Conservation (phyloP, 1,140 invertebrate species). For the Megathymus violae region DNA sequence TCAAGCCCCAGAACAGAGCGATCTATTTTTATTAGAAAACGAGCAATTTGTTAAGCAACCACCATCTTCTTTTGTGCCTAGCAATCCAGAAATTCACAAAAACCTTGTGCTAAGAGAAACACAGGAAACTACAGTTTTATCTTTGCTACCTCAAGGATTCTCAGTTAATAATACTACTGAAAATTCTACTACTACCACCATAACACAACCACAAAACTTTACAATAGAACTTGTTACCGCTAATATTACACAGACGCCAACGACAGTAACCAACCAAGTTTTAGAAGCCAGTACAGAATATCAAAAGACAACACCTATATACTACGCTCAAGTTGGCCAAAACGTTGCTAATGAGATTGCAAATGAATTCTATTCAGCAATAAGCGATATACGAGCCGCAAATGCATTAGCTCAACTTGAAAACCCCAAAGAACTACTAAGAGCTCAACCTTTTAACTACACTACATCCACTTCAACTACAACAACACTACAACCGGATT, state of each 20-base stretch:
- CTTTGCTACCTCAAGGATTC: slow-evolving; percentile 62
- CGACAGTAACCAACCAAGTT: slow-evolving; percentile 56
- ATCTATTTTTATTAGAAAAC: slow-evolving; percentile 58
- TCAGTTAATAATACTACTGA: slow-evolving; percentile 58
- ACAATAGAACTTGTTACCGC: slow-evolving; percentile 48
- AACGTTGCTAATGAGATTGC: slow-evolving; percentile 59
- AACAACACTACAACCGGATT: slow-evolving; percentile 53
- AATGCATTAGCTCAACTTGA: slow-evolving; percentile 55
- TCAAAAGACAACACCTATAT: slow-evolving; percentile 63
- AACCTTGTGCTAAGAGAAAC: slow-evolving; percentile 69
- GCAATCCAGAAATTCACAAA: slow-evolving; percentile 41
- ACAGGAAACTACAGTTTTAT: slow-evolving; percentile 54
- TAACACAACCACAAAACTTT: slow-evolving; percentile 50
- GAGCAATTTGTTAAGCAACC: slow-evolving; percentile 76
- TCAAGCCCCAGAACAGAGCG: slow-evolving; percentile 40
- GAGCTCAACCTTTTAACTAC: slow-evolving; percentile 25
- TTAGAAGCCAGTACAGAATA: slow-evolving; percentile 54
- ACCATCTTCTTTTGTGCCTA: slow-evolving; percentile 52
- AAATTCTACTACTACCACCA: slow-evolving; percentile 49
- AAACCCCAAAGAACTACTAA: slow-evolving; percentile 39
- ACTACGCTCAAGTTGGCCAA: slow-evolving; percentile 69
- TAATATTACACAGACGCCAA: slow-evolving; percentile 48
- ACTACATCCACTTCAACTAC: slow-evolving; percentile 42
- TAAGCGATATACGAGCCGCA: slow-evolving; percentile 68
- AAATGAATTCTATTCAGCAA: slow-evolving; percentile 68